Percentiles rank a stretch among this genome's conserved stretches.
These are phyloP conservation scores for Tetanocera ferruginea DNA, from an alignment of 2,888 invertebrate species.

Conservation along the genomic window DNA sequence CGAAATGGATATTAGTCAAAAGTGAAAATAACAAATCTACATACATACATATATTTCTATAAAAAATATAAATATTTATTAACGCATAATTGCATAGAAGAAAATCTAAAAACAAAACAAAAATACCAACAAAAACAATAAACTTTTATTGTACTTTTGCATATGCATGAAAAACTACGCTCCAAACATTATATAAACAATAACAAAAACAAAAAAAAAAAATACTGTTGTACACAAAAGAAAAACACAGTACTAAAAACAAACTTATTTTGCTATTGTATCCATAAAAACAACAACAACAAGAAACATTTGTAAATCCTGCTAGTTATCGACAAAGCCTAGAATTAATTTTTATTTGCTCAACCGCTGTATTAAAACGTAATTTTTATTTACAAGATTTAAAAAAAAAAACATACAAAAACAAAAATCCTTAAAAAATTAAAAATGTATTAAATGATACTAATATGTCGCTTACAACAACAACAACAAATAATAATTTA, in stretches of 20 bases:
- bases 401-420: slow-evolving; percentile 11
- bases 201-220: background rate
- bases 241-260: background rate
- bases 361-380: slow-evolving; percentile 19
- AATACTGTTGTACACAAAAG: background rate
- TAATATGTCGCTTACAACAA: slow-evolving; percentile 47
- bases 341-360: slow-evolving; percentile 29
- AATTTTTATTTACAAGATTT: slow-evolving; percentile 46
- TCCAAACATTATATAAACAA: slow-evolving; percentile 1
- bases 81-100: slow-evolving; percentile 44
- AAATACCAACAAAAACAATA: slow-evolving; percentile 4
- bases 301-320: slow-evolving; percentile 5
- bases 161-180: slow-evolving; percentile 19
- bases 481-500: slow-evolving; percentile 39
- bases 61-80: slow-evolving; percentile 55
- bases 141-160: slow-evolving; percentile 25
- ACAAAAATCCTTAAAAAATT: slow-evolving; percentile 7
- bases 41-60: slow-evolving; percentile 30
- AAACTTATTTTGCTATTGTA: slow-evolving; percentile 33
- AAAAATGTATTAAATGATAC: slow-evolving; percentile 43
- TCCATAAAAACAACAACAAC: slow-evolving; percentile 1
- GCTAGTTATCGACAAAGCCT: slow-evolving; percentile 13
- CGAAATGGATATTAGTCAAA: slow-evolving; percentile 5
- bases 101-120: slow-evolving; percentile 11
- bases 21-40: slow-evolving; percentile 20